Evolutionary conservation across 2,797 vertebrate species (phyloP).

Genomic region (Pyrocephalus nanus): DNA sequence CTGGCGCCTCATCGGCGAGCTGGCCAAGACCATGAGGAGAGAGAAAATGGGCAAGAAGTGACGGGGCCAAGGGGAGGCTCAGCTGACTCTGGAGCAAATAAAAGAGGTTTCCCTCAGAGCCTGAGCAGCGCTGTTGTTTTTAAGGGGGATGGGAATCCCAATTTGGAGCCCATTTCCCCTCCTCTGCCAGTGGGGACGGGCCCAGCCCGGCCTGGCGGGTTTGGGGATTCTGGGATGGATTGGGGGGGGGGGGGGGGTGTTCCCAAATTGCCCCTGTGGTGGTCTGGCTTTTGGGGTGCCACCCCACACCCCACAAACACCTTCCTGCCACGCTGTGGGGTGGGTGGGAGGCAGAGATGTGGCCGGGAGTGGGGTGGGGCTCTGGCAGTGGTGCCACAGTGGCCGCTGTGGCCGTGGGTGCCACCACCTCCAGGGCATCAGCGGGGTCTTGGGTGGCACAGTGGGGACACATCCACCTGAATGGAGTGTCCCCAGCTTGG

Average conservation of each 20-base stretch:
- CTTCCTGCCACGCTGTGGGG: background rate
- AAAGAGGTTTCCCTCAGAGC: background rate
- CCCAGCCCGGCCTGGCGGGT: background rate
- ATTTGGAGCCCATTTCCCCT: background rate
- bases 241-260: fast-evolving
- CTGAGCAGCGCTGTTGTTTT: background rate
- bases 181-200: background rate
- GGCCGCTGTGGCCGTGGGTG: background rate
- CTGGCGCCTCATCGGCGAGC: conserved; percentile 75
- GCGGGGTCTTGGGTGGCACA: background rate
- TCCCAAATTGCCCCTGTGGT: background rate
- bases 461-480: fast-evolving
- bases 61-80: background rate
- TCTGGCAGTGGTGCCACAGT: fast-evolving
- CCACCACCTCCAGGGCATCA: fast-evolving
- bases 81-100: background rate
- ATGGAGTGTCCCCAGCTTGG: background rate
- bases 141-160: fast-evolving
- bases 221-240: fast-evolving
- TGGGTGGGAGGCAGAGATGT: background rate
- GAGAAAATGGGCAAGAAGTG: conserved; percentile 43
- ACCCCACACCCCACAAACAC: background rate
- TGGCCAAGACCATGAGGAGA: conserved; percentile 65
- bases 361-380: background rate
- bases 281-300: background rate